phyloP scores from a whole-genome alignment of 2,888 invertebrate species.

The Tiliacea citrago region DNA sequence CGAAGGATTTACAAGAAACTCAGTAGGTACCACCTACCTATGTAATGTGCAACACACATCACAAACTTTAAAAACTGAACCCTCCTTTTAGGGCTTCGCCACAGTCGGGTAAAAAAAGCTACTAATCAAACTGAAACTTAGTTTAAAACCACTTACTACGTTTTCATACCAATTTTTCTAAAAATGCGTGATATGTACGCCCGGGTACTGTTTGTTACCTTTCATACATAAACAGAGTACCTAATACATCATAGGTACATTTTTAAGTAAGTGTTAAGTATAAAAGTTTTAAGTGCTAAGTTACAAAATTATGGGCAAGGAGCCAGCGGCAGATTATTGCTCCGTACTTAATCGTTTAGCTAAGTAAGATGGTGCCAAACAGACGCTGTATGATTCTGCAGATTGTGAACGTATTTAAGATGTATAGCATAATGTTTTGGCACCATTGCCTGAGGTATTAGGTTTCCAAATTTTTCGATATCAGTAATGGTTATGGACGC shows the following conservation, averaged over 20 bases:
- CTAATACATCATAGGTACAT: conserved; percentile 46
- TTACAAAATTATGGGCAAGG: conserved; percentile 50
- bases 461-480: neutral
- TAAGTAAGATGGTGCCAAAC: conserved; percentile 53
- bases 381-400: conserved; percentile 40
- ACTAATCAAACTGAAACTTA: neutral
- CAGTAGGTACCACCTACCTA: no score
- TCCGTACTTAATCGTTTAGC: conserved; percentile 46
- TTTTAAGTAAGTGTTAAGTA: conserved; percentile 57
- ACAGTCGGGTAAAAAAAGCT: neutral
- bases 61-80: neutral
- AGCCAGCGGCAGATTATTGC: conserved; percentile 54
- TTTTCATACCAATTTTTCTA: neutral
- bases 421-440: conserved; percentile 15
- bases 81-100: neutral
- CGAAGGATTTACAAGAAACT: neutral
- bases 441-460: neutral
- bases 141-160: neutral
- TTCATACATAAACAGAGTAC: conserved; percentile 4
- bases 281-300: conserved; percentile 48
- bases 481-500: neutral
- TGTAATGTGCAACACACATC: neutral
- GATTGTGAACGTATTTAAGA: conserved; percentile 10
- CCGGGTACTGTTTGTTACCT: no score
- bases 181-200: neutral